These are phyloP conservation scores for Isurus oxyrinchus DNA, from an alignment of 2,113 vertebrate genomes.

Conservation along the genomic window DNA sequence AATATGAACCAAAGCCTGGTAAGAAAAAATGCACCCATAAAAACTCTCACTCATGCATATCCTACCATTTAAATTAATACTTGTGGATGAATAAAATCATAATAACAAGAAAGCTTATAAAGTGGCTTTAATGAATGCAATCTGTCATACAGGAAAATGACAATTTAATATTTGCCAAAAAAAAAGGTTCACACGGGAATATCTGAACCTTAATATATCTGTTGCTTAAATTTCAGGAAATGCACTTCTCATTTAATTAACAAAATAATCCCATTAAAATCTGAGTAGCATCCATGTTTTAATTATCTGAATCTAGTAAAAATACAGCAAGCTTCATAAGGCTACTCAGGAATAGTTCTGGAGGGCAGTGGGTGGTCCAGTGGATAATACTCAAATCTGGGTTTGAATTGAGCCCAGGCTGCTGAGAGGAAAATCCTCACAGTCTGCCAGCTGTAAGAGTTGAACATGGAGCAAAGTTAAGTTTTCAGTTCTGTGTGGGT, in stretches of 20 bases:
- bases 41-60: not conserved
- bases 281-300: not conserved
- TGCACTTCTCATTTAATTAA: not conserved
- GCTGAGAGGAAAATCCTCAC: not conserved
- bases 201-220: not conserved
- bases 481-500: not conserved
- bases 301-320: not conserved
- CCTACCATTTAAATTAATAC: not conserved
- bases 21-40: not conserved
- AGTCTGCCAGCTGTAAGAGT: not conserved
- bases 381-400: not conserved
- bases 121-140: constrained; percentile 10
- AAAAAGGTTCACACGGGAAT: not conserved
- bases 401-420: not conserved
- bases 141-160: constrained; percentile 21
- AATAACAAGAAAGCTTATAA: not conserved
- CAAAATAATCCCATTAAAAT: not conserved
- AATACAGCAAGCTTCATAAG: not conserved
- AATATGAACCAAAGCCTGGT: not conserved
- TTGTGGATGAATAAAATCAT: not conserved
- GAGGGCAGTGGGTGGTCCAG: not conserved
- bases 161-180: not conserved
- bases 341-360: not conserved
- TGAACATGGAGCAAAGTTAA: not conserved
- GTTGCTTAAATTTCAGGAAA: constrained; percentile 8